Evolutionary conservation across 2,888 invertebrate species (phyloP), one percentile per base, ranked within the genome.

Genomic region (Sinelater perroti): DNA sequence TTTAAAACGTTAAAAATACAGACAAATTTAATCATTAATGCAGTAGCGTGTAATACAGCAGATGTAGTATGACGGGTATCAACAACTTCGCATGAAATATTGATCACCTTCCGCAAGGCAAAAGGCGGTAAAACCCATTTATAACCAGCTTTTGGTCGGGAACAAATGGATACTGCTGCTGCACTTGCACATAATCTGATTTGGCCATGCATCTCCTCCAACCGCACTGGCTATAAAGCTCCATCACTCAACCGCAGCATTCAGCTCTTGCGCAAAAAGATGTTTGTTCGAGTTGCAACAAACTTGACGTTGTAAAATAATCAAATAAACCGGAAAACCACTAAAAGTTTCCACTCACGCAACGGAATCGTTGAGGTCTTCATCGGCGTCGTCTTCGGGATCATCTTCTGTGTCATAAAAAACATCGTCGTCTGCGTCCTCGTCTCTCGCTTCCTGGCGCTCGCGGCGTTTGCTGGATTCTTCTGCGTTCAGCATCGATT

Each of bases 391-490:
- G 67, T 87, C 87, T 64, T 87, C 85, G 28, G 84, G 81, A 68
- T 83, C 85, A 69, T 86, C 87, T 68, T 87, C 86, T 45, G 86
- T 85, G 72, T 89, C 88, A 71, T 89, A 89, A 75, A 89, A 89
- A 51, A 89, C 86, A 68, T 88, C 86, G 69, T 86, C 86, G 63
- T 87, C 85, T 64, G 83, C 82, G 63, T 84, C 82, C 70, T 87
- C 85, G 67, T 83, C 83, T 70, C 87, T 57, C 30, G 61, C 30
- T 67, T 70, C 77, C 68, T 65, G 78, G 73, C 13, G 83, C 79
- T 74, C 83, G 83, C 17, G 84, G 82, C 49, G 44, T 45, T 52
- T 61, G 13, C 50, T 60, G 1, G 56, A 33, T 17, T 75, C 73
- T 50, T 75, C 74, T 3, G 73, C 71, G 60, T 74, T 72, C 51